These are phyloP conservation scores for Hypotaenidia philippensis DNA, from an alignment of 2,797 vertebrate species.

Conservation along the genomic window DNA sequence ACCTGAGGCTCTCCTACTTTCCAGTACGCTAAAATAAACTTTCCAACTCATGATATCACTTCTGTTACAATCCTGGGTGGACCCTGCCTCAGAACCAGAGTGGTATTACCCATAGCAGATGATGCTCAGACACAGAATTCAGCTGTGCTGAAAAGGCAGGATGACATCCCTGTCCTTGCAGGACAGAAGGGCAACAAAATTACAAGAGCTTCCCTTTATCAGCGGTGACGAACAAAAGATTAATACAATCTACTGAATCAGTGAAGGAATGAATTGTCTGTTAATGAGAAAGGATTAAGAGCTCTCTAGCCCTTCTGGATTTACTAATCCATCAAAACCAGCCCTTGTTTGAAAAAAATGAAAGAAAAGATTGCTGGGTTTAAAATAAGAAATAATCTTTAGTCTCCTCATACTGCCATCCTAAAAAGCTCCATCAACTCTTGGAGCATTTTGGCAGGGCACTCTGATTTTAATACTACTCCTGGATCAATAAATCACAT, in stretches of 20 bases:
- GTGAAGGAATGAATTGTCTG: background rate
- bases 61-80: background rate
- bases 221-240: background rate
- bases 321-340: slow-evolving; percentile 28
- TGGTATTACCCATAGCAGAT: background rate
- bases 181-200: slow-evolving; percentile 28
- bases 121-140: background rate
- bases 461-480: background rate
- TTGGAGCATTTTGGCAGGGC: background rate
- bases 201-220: background rate
- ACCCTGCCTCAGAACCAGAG: background rate
- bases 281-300: slow-evolving; percentile 22
- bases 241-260: slow-evolving; percentile 20
- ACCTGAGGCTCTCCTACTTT: background rate
- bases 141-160: background rate
- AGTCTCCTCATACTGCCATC: background rate
- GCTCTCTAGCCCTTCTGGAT: background rate
- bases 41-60: background rate
- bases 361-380: background rate
- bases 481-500: background rate
- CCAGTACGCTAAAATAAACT: background rate
- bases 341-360: background rate
- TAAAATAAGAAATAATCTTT: background rate
- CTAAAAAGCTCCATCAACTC: background rate
- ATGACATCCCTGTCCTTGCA: background rate